A percentile compares a stretch with the other conserved stretches of the same genome.
These are phyloP conservation scores for Elaphurus davidianus DNA, from an alignment of 2,113 vertebrate species.

Conservation along the genomic window DNA sequence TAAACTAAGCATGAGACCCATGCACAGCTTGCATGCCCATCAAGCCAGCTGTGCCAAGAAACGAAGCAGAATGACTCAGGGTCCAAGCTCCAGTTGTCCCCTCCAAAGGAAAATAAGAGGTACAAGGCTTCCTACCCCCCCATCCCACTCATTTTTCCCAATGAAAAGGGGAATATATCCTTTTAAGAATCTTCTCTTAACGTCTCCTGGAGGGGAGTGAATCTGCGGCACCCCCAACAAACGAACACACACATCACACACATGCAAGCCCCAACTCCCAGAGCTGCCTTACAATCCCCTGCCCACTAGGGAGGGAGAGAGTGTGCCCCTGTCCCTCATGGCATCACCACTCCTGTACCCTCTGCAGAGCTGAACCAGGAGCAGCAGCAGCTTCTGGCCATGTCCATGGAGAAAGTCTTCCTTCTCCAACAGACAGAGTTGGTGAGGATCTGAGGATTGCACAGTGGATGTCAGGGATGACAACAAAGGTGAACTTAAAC, in stretches of 20 bases:
- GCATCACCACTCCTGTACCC: not conserved
- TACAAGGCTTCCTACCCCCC: not conserved
- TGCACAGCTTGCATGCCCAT: not conserved
- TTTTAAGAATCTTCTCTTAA: not conserved
- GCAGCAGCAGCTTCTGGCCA: not conserved
- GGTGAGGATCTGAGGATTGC: not conserved
- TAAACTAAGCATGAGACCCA: not conserved
- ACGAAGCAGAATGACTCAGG: not conserved
- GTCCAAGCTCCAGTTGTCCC: not conserved
- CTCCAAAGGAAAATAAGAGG: not conserved
- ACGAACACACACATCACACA: not conserved
- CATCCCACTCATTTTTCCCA: not conserved
- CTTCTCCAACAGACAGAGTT: not conserved
- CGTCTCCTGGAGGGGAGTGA: not conserved
- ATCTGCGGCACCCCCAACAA: not conserved
- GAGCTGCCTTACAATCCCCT: not conserved
- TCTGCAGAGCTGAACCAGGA: not conserved
- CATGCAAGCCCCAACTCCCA: not conserved
- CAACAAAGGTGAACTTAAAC: not conserved
- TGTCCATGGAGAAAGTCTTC: not conserved
- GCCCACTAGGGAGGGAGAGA: not conserved
- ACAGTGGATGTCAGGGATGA: not conserved
- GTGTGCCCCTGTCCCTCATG: not conserved
- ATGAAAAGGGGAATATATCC: not conserved
- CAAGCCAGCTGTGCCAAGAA: not conserved